These are phyloP conservation scores for Hyles vespertilio DNA, from an alignment of 1,140 invertebrate species.

Conservation along the genomic window DNA sequence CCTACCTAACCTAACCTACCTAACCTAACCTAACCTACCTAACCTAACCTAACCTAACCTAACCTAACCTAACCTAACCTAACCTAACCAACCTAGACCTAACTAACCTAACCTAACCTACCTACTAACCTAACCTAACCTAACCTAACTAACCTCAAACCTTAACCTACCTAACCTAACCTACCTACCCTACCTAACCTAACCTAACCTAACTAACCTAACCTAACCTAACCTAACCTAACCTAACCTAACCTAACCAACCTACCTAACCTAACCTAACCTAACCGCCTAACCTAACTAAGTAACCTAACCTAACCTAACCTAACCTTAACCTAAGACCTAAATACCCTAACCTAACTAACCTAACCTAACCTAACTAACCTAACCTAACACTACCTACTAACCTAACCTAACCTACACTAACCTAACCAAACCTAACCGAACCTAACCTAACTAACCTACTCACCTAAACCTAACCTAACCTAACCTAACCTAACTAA, in stretches of 20 bases:
- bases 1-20: conserved; percentile 24
- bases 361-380: conserved; percentile 9
- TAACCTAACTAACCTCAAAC: conserved; percentile 12
- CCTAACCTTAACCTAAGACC: conserved; percentile 33
- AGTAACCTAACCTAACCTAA: conserved; percentile 10
- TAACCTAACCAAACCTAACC: conserved; percentile 20
- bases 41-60: conserved; percentile 17
- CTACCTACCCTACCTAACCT: conserved; percentile 35
- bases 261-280: conserved; percentile 23
- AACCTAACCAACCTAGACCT: neutral
- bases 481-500: conserved; percentile 18
- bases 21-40: conserved; percentile 10
- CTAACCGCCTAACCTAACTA: conserved; percentile 39
- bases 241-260: conserved; percentile 49
- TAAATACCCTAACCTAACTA: conserved; percentile 40
- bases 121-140: too few relatives aligned
- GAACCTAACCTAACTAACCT: conserved; percentile 18
- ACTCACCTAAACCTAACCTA: conserved; percentile 14
- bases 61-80: conserved; percentile 15
- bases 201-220: conserved; percentile 10
- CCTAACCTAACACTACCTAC: conserved; percentile 17
- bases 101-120: too few relatives aligned
- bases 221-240: conserved; percentile 28
- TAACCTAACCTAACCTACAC: too few relatives aligned
- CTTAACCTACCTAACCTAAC: conserved; percentile 7